Evolutionary conservation across 2,113 vertebrate species (phyloP), one percentile per base, ranked within the genome.

Genomic region (Hiodon tergisus): DNA sequence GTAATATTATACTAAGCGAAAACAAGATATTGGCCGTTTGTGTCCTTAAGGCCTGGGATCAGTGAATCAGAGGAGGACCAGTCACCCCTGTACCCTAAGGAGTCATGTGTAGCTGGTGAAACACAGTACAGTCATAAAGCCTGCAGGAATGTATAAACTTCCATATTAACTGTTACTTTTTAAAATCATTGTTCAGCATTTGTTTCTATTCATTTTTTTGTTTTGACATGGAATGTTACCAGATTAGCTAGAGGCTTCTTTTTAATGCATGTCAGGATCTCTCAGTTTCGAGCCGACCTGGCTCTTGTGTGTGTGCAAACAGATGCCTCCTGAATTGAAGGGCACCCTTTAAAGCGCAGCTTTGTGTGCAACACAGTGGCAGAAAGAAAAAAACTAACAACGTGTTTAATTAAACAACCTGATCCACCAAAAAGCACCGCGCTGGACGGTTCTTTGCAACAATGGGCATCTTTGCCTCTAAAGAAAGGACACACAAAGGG

Each of bases 391-490:
- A 62, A 46, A 48, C 50, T 31, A 50, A 9, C 57, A 61, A 46
- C 46, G 1, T 17, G 31, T 72, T 62, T 72, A 70, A 59, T 60
- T 7, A 69, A 47, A 69, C 58, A 60, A 69, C 16, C 3, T 10
- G n/a, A 47, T 76, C 48, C 4, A 31, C 10, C 79, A 81, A 82
- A 78, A 72, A 75, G 75, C 77, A 17, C 31, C 31, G 73, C 68
- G 79, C 86, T 86, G 78, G 86, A 88, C 79, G 72, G 78, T 88
- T 89, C 85, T 81, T 73, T 65, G 50, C 73, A 84, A 89, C 88
- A 89, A 88, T 81, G 79, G 83, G 71, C 79, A 67, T 76, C 75
- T 85, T 73, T 81, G 78, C 73, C 73, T 79, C 65, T 75, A 80
- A 81, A 88, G 75, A 81, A 76, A 67, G 17, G 57, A 53, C 80